These are phyloP conservation scores for Polyodon spathula DNA, from an alignment of 2,113 vertebrate species.

Conservation along the genomic window DNA sequence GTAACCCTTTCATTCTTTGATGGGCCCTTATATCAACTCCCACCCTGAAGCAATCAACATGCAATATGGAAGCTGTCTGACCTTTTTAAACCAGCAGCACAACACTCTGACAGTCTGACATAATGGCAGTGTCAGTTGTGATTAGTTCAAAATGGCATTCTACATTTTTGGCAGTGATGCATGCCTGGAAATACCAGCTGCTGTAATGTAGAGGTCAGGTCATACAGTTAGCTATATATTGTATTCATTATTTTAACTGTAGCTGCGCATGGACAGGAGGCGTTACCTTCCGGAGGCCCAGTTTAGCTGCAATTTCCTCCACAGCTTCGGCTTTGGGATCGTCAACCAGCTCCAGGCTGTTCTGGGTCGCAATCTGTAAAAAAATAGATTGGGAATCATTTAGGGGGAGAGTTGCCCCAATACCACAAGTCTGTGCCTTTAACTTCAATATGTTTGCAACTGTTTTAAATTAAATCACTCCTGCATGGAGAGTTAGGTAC, in stretches of 20 bases:
- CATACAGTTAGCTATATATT: neutral
- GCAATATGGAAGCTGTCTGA: conserved; percentile 10
- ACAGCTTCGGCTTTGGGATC: conserved; percentile 88
- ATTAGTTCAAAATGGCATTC: conserved; percentile 11
- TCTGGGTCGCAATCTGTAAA: conserved; percentile 81
- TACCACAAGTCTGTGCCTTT: too few species aligned
- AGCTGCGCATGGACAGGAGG: neutral
- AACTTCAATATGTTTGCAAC: too few species aligned
- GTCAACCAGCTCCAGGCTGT: conserved; percentile 89
- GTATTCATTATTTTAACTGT: neutral
- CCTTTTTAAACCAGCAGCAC: neutral
- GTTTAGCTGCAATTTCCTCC: conserved; percentile 88
- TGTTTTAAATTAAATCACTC: too few species aligned
- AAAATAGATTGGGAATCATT: neutral
- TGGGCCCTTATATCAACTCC: too few species aligned
- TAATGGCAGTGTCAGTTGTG: conserved; percentile 5
- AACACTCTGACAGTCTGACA: conserved; percentile 9
- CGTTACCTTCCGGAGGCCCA: conserved; percentile 83
- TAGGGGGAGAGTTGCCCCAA: too few species aligned
- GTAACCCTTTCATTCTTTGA: too few species aligned
- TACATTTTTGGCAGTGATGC: neutral
- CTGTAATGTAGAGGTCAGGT: neutral
- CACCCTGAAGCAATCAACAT: neutral
- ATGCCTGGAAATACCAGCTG: neutral
- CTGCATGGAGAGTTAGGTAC: neutral